Evolutionary conservation across 2,797 vertebrate species (phyloP), one percentile per base, ranked within the genome.

Genomic region (Hypotaenidia okinawae): DNA sequence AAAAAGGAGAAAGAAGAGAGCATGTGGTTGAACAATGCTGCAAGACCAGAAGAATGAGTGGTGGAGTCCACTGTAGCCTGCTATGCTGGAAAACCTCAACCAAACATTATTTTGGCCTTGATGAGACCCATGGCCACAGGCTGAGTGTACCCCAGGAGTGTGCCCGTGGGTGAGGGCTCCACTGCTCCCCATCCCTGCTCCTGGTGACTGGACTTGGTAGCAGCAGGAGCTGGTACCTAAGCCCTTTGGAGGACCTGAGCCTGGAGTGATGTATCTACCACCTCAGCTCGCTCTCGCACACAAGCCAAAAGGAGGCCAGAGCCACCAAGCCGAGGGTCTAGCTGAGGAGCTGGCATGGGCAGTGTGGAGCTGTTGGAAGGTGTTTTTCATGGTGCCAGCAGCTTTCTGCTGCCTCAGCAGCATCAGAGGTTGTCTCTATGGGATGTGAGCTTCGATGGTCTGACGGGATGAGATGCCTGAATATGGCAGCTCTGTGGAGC

Each of bases 261-360:
- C 17, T 5, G 39, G 25, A 74, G 3, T 19, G 81, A 68, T 35
- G 58, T 16, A 37, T 43, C 33, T 49, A 33, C n/a, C 22, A 30
- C 24, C 66, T 66, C 49, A 8, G n/a, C 64, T 73, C 0, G 2
- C 45, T 37, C 54, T 68, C 35, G 37, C 18, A 8, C 77, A 41
- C 10, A 23, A 77, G 16, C 27, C 30, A 47, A 33, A 54, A 37
- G 15, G 39, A 80, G 30, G 2, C 13, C 62, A 57, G 39, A 78
- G 61, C 37, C 51, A 37, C 30, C n/a, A 6, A 0, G 0, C 8
- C 0, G 0, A 74, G n/a, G 16, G 7, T 2, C 73, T 51, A 35
- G 37, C 13, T 69, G 12, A 90, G 43, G 57, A 88, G 35, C 55
- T 9, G 8, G 9, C 16, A 13, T 7, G 39, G 73, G 24, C 27